These are phyloP conservation scores for Cyprinodon diabolis DNA, from an alignment of 2,797 vertebrate genomes.

Conservation along the genomic window DNA sequence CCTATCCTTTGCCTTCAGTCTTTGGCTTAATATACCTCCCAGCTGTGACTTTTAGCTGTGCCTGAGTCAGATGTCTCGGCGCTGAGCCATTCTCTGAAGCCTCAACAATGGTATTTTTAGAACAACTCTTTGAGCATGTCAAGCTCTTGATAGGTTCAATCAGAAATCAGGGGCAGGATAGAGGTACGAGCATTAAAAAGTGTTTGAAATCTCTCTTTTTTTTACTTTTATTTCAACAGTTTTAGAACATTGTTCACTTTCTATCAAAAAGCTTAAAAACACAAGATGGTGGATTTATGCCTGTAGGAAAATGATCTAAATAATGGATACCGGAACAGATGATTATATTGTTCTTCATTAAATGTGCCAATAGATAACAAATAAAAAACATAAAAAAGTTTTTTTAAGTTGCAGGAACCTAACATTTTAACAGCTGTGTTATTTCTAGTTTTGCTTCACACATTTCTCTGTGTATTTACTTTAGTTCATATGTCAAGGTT, in stretches of 20 bases:
- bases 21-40: conserved; percentile 25
- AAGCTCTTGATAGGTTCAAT: conserved; percentile 30
- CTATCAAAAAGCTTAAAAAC: background rate
- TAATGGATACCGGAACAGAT: background rate
- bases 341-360: background rate
- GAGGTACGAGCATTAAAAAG: conserved; percentile 8
- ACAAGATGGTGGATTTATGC: background rate
- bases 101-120: conserved; percentile 29
- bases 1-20: conserved; percentile 27
- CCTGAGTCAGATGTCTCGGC: conserved; percentile 26
- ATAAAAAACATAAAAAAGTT: background rate
- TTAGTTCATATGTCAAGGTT: background rate
- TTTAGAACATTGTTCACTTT: background rate
- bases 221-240: background rate
- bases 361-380: background rate
- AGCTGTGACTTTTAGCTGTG: conserved; percentile 28
- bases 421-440: background rate
- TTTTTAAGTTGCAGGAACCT: background rate
- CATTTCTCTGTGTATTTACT: background rate
- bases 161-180: conserved; percentile 16
- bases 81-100: conserved; percentile 27
- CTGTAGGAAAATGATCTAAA: background rate
- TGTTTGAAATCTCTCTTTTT: conserved; percentile 18
- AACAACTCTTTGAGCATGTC: conserved; percentile 10
- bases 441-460: background rate